Percentiles rank a stretch among this genome's conserved stretches.
Conservation (phyloP, 2,797 vertebrate species). For the Sebastes hubbsi region DNA sequence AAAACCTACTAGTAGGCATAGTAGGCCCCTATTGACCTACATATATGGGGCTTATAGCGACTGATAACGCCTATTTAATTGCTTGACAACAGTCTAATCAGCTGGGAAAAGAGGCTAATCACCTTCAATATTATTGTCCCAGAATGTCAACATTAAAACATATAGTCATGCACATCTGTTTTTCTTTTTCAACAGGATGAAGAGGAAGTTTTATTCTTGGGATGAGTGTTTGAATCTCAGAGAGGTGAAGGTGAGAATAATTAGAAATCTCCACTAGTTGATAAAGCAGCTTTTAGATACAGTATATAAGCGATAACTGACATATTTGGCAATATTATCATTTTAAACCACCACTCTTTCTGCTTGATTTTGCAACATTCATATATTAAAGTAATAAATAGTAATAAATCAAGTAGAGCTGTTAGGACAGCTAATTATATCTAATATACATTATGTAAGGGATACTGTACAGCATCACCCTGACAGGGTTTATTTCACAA, state of each 20-base stretch:
- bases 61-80: too few relatives aligned
- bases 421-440: background rate
- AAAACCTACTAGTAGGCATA: too few relatives aligned
- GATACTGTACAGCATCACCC: too few relatives aligned
- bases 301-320: background rate
- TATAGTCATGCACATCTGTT: background rate
- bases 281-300: background rate
- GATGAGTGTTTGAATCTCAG: constrained; percentile 95
- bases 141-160: background rate
- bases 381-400: background rate
- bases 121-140: background rate
- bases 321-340: background rate
- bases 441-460: background rate
- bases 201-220: constrained; percentile 97
- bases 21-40: too few relatives aligned
- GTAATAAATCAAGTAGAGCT: background rate
- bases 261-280: background rate
- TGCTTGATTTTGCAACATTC: background rate
- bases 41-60: too few relatives aligned
- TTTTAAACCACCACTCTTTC: background rate
- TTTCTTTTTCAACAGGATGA: constrained; percentile 85
- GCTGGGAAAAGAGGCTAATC: background rate
- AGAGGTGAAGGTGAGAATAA: constrained; percentile 92
- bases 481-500: too few relatives aligned
- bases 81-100: too few relatives aligned